Conservation (phyloP, 2,888 invertebrate genomes). For the Lamproptera curius region DNA sequence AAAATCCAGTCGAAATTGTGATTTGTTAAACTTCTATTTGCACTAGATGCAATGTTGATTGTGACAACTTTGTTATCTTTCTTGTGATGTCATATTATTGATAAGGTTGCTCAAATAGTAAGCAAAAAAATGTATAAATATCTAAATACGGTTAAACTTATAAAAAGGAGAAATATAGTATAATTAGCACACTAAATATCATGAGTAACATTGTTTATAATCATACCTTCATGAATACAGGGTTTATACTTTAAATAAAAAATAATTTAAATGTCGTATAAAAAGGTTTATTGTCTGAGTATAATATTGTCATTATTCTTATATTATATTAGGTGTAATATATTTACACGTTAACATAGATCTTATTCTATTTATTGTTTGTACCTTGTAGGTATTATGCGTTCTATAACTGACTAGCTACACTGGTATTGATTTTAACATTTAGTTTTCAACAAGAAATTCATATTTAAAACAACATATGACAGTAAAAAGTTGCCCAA, state of each 20-base stretch:
- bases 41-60: conserved; percentile 1
- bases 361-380: conserved; percentile 20
- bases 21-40: background rate
- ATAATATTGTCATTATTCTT: too few relatives aligned
- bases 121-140: too few relatives aligned
- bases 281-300: conserved; percentile 32
- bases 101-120: conserved; percentile 26
- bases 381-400: conserved; percentile 29
- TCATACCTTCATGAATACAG: background rate
- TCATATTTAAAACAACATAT: background rate
- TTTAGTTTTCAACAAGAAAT: background rate
- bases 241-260: conserved; percentile 28
- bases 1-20: background rate
- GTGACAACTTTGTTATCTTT: conserved; percentile 5
- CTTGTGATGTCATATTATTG: background rate
- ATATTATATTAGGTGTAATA: conserved; percentile 21
- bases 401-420: conserved; percentile 39
- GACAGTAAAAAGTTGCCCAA: background rate
- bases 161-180: too few relatives aligned
- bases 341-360: conserved; percentile 1
- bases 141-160: too few relatives aligned
- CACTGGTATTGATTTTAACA: conserved; percentile 30
- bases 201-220: conserved; percentile 26
- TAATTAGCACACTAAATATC: too few relatives aligned
- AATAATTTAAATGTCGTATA: conserved; percentile 42